Conservation (phyloP, 2,113 vertebrate genomes). For the Xenotilapia caudafasciata region DNA sequence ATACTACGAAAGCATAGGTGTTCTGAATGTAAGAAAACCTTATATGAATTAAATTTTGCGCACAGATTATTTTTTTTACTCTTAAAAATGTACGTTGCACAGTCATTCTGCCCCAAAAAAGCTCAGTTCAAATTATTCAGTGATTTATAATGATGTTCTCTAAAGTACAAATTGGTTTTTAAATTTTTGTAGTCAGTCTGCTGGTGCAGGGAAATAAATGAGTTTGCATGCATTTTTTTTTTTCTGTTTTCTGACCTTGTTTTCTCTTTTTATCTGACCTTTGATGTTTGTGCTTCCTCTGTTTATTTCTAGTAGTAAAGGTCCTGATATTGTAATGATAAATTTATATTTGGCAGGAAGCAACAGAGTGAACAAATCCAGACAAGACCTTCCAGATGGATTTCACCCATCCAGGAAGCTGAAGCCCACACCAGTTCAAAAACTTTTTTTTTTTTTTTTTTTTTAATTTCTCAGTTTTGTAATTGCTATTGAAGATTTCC, state of each 20-base stretch:
- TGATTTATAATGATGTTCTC: background rate
- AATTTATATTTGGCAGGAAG: background rate
- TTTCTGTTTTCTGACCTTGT: background rate
- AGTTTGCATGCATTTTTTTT: background rate
- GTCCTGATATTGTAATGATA: background rate
- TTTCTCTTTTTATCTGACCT: background rate
- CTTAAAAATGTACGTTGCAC: background rate
- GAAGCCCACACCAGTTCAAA: constrained; percentile 37
- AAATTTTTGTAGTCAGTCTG: background rate
- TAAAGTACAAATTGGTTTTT: background rate
- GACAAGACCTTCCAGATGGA: background rate
- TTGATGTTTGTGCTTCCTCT: constrained; percentile 5
- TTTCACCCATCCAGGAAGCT: background rate
- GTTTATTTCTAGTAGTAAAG: background rate
- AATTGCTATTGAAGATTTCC: constrained; percentile 87
- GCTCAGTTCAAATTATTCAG: background rate
- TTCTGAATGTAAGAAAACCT: background rate
- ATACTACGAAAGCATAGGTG: background rate
- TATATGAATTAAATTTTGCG: background rate
- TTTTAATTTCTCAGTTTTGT: constrained; percentile 81
- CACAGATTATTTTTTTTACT: background rate
- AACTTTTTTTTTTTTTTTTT: constrained; percentile 46
- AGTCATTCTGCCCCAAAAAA: background rate
- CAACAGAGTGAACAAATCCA: background rate
- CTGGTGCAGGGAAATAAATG: background rate